These are phyloP conservation scores for Heliconius charithonia DNA, from an alignment of 2,888 invertebrate genomes.

Conservation along the genomic window DNA sequence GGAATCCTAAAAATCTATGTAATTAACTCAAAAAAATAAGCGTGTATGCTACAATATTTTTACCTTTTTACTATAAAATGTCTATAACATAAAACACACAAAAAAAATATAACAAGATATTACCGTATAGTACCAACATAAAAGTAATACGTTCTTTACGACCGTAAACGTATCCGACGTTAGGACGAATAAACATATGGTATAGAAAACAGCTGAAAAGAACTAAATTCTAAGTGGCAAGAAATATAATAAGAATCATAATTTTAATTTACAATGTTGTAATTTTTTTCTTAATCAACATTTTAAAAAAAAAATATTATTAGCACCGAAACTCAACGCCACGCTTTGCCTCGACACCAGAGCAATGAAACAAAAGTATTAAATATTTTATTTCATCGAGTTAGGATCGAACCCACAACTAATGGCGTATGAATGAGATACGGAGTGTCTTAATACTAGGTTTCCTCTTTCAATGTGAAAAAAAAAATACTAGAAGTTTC, in stretches of 20 bases:
- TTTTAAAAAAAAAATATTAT: neutral
- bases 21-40: neutral
- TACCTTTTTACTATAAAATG: constrained; percentile 13
- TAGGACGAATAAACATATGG: constrained; percentile 29
- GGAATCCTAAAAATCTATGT: neutral
- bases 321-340: too few relatives aligned
- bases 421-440: too few relatives aligned
- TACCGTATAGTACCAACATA: constrained; percentile 25
- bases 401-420: too few relatives aligned
- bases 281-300: neutral
- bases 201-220: constrained; percentile 6
- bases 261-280: neutral
- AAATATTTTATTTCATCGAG: too few relatives aligned
- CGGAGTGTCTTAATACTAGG: too few relatives aligned
- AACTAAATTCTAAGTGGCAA: neutral
- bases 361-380: too few relatives aligned
- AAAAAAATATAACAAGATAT: constrained; percentile 32
- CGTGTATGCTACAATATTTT: neutral
- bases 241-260: neutral
- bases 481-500: too few relatives aligned
- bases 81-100: constrained; percentile 16
- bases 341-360: too few relatives aligned
- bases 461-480: too few relatives aligned
- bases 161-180: constrained; percentile 36
- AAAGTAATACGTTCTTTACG: constrained; percentile 39